A percentile compares a stretch with the other conserved stretches of the same genome.
Conservation (phyloP, 2,113 vertebrate species). For the Odontesthes bonariensis region DNA sequence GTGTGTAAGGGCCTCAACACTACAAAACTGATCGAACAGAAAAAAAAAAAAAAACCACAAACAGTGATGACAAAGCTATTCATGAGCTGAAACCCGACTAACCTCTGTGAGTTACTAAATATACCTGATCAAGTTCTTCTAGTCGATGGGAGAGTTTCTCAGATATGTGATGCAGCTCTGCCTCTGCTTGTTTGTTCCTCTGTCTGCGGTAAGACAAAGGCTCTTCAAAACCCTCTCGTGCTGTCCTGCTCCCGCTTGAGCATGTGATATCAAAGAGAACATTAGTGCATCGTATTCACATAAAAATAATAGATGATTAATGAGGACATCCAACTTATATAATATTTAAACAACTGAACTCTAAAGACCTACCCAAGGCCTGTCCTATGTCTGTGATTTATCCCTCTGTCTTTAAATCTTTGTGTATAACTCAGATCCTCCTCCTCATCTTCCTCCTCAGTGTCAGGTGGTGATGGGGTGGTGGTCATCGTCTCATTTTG, state of each 20-base stretch:
- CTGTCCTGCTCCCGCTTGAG: constrained; percentile 7
- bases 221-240: constrained; percentile 49
- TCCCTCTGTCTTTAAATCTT: constrained; percentile 17
- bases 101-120: constrained; percentile 22
- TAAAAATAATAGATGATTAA: neutral
- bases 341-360: neutral
- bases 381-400: neutral
- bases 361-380: constrained; percentile 41
- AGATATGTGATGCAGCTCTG: constrained; percentile 87
- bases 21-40: too few relatives aligned
- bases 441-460: constrained; percentile 52
- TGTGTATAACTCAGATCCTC: constrained; percentile 16
- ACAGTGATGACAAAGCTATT: too few relatives aligned
- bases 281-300: neutral
- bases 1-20: too few relatives aligned
- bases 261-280: neutral
- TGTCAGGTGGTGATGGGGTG: constrained; percentile 43
- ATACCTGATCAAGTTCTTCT: constrained; percentile 88
- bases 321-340: neutral
- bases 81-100: too few relatives aligned
- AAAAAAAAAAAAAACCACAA: too few relatives aligned
- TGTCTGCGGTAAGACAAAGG: constrained; percentile 72
- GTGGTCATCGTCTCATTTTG: constrained; percentile 46
- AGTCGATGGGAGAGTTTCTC: constrained; percentile 88
- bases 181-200: constrained; percentile 80